phyloP scores from a whole-genome alignment of 1,140 invertebrate genomes.

The Heliconius melpomene region DNA sequence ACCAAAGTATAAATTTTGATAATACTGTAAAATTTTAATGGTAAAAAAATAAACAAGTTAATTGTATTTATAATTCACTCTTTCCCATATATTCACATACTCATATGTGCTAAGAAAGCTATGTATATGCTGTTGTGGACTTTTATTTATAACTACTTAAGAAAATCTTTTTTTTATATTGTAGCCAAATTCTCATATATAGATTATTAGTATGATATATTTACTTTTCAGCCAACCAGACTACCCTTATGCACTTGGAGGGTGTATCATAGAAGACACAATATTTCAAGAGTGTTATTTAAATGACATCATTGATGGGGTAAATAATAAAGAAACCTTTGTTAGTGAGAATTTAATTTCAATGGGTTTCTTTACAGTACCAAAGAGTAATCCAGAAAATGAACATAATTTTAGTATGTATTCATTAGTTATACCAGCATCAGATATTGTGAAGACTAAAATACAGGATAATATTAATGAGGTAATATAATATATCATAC shows the following conservation, averaged over 20 bases:
- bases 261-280: slow-evolving; percentile 71
- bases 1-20: too few species aligned
- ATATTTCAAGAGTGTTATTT: slow-evolving; percentile 55
- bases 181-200: background rate
- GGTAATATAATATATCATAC: slow-evolving; percentile 43
- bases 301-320: slow-evolving; percentile 48
- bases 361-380: slow-evolving; percentile 64
- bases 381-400: slow-evolving; percentile 49
- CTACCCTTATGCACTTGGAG: slow-evolving; percentile 70
- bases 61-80: too few species aligned
- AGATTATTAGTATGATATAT: background rate
- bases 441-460: slow-evolving; percentile 60
- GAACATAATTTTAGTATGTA: slow-evolving; percentile 69
- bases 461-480: slow-evolving; percentile 63
- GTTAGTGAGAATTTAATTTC: slow-evolving; percentile 67
- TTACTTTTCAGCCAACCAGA: slow-evolving; percentile 59
- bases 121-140: too few species aligned
- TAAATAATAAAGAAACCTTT: slow-evolving; percentile 53
- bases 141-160: too few species aligned
- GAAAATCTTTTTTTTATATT: too few species aligned
- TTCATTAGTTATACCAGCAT: slow-evolving; percentile 64
- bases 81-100: too few species aligned
- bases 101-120: too few species aligned
- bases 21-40: too few species aligned
- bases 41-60: too few species aligned